phyloP scores from a whole-genome alignment of 2,113 vertebrate genomes.

The Brachirus orientalis region DNA sequence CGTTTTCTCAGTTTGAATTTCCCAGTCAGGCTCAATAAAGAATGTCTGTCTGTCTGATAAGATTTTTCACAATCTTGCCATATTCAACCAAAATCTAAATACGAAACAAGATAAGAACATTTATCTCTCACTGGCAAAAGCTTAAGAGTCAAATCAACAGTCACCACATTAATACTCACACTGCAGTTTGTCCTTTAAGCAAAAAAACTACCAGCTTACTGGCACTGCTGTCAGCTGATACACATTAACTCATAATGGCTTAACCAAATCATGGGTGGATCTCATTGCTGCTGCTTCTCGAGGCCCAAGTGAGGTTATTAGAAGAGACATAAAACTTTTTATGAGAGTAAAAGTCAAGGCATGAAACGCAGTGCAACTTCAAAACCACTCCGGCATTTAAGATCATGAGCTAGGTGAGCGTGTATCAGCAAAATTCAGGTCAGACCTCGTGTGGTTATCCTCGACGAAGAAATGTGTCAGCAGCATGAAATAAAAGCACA shows the following conservation, averaged over 20 bases:
- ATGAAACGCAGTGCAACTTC: slow-evolving; percentile 15
- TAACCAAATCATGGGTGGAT: neutral
- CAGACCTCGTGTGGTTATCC: slow-evolving; percentile 61
- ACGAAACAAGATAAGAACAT: neutral
- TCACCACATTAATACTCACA: neutral
- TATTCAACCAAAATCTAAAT: no score
- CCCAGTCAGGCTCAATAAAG: no score
- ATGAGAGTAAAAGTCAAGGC: slow-evolving; percentile 3
- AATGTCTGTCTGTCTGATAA: no score
- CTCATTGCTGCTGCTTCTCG: neutral
- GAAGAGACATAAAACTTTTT: slow-evolving; percentile 36
- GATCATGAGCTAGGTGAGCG: slow-evolving; percentile 57
- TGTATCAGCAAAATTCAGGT: slow-evolving; percentile 59
- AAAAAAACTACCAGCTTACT: no score
- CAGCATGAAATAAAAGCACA: slow-evolving; percentile 66
- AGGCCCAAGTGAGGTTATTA: slow-evolving; percentile 7
- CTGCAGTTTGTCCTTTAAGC: no score
- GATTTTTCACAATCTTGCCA: no score
- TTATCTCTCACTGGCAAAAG: slow-evolving; percentile 1
- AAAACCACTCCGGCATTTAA: slow-evolving; percentile 17
- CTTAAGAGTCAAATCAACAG: neutral
- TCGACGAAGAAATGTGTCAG: slow-evolving; percentile 68
- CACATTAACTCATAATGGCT: slow-evolving; percentile 8
- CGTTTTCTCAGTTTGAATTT: no score
- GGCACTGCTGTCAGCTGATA: slow-evolving; percentile 12